Evolutionary conservation across 2,797 vertebrate species (phyloP).

Genomic region (Gouania willdenowi): DNA sequence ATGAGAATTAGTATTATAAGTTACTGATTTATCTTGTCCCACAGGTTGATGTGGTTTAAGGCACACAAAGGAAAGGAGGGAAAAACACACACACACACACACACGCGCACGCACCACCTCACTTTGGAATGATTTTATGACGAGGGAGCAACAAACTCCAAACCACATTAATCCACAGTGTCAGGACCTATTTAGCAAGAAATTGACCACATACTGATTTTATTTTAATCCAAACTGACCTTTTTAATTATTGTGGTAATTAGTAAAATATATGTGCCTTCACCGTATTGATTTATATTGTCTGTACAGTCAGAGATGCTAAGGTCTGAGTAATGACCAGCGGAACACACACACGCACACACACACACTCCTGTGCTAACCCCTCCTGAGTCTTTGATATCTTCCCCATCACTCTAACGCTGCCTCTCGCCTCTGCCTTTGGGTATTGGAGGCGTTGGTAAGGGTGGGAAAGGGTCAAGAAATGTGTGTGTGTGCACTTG

Average conservation of each 20-base stretch:
- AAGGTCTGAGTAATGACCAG: conserved; percentile 61
- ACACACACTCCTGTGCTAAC: conserved; percentile 16
- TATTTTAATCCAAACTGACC: conserved; percentile 73
- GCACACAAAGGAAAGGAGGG: neutral
- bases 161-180: conserved; percentile 61
- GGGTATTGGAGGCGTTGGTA: conserved; percentile 25
- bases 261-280: conserved; percentile 76
- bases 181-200: conserved; percentile 60
- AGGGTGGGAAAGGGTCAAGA: conserved; percentile 12
- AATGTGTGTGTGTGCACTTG: neutral
- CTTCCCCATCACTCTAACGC: conserved; percentile 17
- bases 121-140: conserved; percentile 69
- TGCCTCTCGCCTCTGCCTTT: conserved; percentile 36
- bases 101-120: conserved; percentile 21
- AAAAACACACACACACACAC: conserved; percentile 2
- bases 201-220: conserved; percentile 66
- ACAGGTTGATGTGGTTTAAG: conserved; percentile 4
- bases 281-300: conserved; percentile 71
- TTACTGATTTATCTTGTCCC: conserved; percentile 9
- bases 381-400: conserved; percentile 51
- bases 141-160: conserved; percentile 59
- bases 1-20: too few relatives aligned
- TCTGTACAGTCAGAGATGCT: conserved; percentile 67
- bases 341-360: neutral
- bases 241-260: conserved; percentile 75